These are phyloP conservation scores for Ochropacha duplaris DNA, from an alignment of 2,888 invertebrate species.

Conservation along the genomic window DNA sequence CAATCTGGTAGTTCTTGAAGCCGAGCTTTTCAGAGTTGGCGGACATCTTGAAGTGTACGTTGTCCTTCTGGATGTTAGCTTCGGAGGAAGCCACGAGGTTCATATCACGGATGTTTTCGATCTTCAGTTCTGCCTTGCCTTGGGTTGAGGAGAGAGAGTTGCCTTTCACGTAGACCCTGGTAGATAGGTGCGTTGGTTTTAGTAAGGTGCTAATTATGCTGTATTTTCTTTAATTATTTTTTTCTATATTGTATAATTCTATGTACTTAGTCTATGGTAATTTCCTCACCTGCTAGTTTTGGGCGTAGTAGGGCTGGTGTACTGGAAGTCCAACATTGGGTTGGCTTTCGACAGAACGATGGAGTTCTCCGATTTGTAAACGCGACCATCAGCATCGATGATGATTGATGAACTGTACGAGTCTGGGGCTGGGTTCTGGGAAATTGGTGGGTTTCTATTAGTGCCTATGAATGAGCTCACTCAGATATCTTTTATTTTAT, in stretches of 20 bases:
- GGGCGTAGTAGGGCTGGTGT: conserved; percentile 74
- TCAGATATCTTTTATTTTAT: too few species aligned
- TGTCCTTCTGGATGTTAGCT: conserved; percentile 84
- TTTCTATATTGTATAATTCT: too few species aligned
- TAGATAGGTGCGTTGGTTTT: conserved; percentile 25
- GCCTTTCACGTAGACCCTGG: conserved; percentile 65
- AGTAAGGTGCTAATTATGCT: too few species aligned
- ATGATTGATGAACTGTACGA: conserved; percentile 58
- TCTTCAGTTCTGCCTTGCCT: conserved; percentile 80
- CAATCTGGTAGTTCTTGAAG: conserved; percentile 85
- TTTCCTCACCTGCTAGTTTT: conserved; percentile 60
- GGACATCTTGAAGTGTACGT: conserved; percentile 84
- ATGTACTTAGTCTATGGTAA: background rate
- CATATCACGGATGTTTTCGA: conserved; percentile 80
- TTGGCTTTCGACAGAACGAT: conserved; percentile 78
- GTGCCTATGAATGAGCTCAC: too few species aligned
- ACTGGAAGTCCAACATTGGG: conserved; percentile 81
- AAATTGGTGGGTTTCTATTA: background rate
- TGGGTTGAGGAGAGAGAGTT: conserved; percentile 79
- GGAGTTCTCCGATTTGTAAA: conserved; percentile 81
- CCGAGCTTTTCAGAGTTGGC: conserved; percentile 86
- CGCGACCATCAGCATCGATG: conserved; percentile 81
- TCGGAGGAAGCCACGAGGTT: conserved; percentile 80
- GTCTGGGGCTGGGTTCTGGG: conserved; percentile 66
- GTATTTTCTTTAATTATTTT: too few species aligned